These are phyloP conservation scores for Drosophila meridionalis DNA, from an alignment of 2,888 invertebrate genomes.

Conservation along the genomic window DNA sequence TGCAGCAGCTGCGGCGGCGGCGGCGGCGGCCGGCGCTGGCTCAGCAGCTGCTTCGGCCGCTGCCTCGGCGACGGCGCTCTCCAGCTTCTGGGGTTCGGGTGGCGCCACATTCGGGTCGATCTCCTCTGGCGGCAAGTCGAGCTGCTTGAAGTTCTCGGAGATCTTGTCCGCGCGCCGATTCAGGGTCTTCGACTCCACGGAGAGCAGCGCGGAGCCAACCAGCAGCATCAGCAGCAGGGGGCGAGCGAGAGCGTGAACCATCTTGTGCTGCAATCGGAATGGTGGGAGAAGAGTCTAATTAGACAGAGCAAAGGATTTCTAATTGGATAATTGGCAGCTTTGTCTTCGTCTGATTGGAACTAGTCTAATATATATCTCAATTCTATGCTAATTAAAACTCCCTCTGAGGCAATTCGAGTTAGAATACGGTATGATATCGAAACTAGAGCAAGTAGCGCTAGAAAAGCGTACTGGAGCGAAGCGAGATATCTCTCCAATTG, in stretches of 20 bases:
- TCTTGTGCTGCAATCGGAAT: constrained; percentile 56
- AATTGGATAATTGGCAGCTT: not conserved
- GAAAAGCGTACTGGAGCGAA: not conserved
- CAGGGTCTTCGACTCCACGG: constrained; percentile 67
- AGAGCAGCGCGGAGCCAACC: constrained; percentile 46
- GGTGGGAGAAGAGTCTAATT: not conserved
- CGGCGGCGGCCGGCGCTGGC: not conserved
- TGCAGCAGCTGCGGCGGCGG: not conserved
- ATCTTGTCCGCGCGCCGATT: constrained; percentile 81
- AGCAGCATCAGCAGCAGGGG: constrained; percentile 59
- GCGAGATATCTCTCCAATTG: constrained; percentile 2
- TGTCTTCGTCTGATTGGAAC: no score
- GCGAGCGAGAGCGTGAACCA: constrained; percentile 28
- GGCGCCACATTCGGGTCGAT: constrained; percentile 84
- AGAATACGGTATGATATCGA: not conserved
- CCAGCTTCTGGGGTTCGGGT: constrained; percentile 52
- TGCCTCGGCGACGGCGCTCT: constrained; percentile 20
- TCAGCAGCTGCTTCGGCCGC: not conserved
- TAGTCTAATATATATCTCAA: no score
- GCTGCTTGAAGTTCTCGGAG: constrained; percentile 81
- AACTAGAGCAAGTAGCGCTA: not conserved
- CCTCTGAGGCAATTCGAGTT: not conserved
- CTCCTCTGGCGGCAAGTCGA: constrained; percentile 82
- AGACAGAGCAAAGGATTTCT: not conserved
- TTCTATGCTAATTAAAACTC: no score